Base-by-base conservation (phyloP, 2,797 vertebrate genomes). In the Eremophila alpestris region DNA sequence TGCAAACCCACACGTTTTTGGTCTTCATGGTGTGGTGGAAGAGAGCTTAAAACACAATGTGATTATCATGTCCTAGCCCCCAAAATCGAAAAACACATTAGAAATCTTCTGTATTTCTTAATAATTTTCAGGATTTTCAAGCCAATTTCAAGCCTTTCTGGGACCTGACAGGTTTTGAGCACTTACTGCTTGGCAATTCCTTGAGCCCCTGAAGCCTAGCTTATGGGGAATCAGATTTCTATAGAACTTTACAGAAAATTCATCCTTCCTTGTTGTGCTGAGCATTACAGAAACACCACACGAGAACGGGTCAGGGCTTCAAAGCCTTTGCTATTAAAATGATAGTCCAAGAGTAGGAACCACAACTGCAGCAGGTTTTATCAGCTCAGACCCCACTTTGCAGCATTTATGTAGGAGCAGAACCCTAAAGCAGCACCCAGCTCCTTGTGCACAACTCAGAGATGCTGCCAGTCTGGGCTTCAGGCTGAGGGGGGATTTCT, bases 381-480 rank as follows among this genome's bases (percentile, higher is more conserved):
- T 40, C n/a, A 13, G 24, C 68, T 40, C 29, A 3, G 36, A 21
- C 34, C 20, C 46, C 7, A 1, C 48, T 70, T 56, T 49, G 52
- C 65, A 71, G 38, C 34, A 30, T 3, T 62, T 3, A 3, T 0
- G 0, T 3, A 3, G 23, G 43, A 70, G 51, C 52, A 63, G 67
- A 73, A 48, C 51, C 56, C 45, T 11, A 16, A 13, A 3, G 5
- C 59, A 63, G n/a, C 32, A 13, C 45, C 5, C 41, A 43, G 32
- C 19, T 51, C 43, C 40, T 22, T 9, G 18, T 22, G 36, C 43
- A 6, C 3, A 3, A 4, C 46, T 19, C 29, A 60, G 34, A 12
- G 26, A 13, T 32, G 60, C 67, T 70, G 43, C 2, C 5, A 19
- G 19, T n/a, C 71, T 24, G 56, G 63, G 40, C 32, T 69, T 46